Evolutionary conservation across 2,888 invertebrate genomes (phyloP).

Genomic region (Cheilosia urbana): DNA sequence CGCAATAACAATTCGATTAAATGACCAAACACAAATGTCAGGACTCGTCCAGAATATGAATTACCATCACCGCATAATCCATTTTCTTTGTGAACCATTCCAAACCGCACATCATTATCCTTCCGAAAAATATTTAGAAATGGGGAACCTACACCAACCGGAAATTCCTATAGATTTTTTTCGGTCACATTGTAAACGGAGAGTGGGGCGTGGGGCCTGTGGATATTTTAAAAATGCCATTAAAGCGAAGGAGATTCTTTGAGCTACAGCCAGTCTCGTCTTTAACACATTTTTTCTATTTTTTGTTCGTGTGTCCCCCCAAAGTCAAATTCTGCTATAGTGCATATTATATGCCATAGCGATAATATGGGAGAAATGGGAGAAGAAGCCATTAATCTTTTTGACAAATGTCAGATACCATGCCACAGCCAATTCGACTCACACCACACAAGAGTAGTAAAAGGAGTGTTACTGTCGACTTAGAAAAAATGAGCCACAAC

Average conservation of each 20-base stretch:
- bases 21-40: slow-evolving; percentile 67
- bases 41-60: slow-evolving; percentile 51
- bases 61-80: slow-evolving; percentile 28
- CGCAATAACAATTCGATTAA: slow-evolving; percentile 64
- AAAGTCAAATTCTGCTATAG: slow-evolving; percentile 56
- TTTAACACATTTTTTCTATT: slow-evolving; percentile 7
- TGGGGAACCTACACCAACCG: slow-evolving; percentile 26
- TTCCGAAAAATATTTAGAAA: slow-evolving; percentile 39
- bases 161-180: slow-evolving; percentile 59
- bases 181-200: slow-evolving; percentile 8
- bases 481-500: slow-evolving; percentile 41
- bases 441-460: slow-evolving; percentile 2
- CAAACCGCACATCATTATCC: slow-evolving; percentile 58
- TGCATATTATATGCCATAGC: slow-evolving; percentile 36
- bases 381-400: slow-evolving; percentile 72
- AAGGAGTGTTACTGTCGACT: slow-evolving; percentile 16
- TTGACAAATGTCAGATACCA: slow-evolving; percentile 72
- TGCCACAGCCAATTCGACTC: slow-evolving; percentile 17
- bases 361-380: slow-evolving; percentile 22
- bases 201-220: neutral
- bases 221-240: slow-evolving; percentile 57
- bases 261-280: neutral
- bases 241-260: slow-evolving; percentile 56
- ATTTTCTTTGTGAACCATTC: slow-evolving; percentile 26
- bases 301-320: neutral